Evolutionary conservation across 2,797 vertebrate species (phyloP).

Genomic region (Sebastes steindachneri): DNA sequence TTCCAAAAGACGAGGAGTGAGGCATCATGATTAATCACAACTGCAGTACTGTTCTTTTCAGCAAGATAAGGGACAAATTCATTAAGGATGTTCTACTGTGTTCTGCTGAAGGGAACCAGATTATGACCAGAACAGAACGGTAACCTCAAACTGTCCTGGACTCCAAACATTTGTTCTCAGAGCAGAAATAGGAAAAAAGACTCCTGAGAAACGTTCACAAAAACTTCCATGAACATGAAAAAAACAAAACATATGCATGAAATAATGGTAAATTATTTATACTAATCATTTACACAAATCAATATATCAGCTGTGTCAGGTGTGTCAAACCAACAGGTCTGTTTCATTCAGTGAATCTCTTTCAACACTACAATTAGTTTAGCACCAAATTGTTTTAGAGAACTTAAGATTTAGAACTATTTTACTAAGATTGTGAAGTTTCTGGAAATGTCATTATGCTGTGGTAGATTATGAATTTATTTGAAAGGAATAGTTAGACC

Average conservation of each 20-base stretch:
- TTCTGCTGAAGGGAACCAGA: background rate
- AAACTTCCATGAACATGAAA: constrained; percentile 10
- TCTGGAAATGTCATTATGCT: background rate
- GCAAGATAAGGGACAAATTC: background rate
- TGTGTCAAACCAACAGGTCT: background rate
- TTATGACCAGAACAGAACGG: background rate
- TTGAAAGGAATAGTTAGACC: background rate
- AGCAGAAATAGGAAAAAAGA: background rate
- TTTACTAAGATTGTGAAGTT: background rate
- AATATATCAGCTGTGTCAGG: background rate
- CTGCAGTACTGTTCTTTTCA: background rate
- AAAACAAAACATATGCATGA: constrained; percentile 35
- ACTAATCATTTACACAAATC: background rate
- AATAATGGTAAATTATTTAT: constrained; percentile 46
- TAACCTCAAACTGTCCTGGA: background rate
- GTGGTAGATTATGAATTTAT: background rate
- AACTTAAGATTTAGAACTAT: background rate
- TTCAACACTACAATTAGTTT: background rate
- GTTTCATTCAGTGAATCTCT: background rate
- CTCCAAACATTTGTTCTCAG: background rate
- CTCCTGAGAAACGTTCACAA: background rate
- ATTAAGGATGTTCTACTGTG: background rate
- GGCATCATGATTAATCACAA: background rate
- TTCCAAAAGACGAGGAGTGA: constrained; percentile 35
- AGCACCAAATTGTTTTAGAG: background rate